Base-by-base conservation (phyloP, 1,140 invertebrate genomes). In the Mercenaria mercenaria region DNA sequence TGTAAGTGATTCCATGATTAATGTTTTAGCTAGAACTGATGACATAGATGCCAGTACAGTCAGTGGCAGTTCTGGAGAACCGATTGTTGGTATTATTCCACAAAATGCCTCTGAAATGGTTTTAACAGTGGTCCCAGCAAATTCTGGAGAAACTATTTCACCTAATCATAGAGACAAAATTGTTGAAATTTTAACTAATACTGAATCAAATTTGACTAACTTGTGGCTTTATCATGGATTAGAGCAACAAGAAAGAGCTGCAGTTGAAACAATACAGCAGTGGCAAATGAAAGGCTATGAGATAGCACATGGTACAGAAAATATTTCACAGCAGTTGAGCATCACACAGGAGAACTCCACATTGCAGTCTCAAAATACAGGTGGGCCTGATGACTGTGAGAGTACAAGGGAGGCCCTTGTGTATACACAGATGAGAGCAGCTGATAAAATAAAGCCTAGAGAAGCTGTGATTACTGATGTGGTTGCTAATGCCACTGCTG, bases 211-310 rank as follows among this genome's bases (percentile, higher is more conserved):
- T 47, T 15, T 67, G 23, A 23, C 26, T 10, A 86, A 56, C 15
- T 20, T 59, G n/a, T 86, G 83, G 83, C 37, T 47, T 6, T 47
- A 37, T 37, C 32, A 37, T 15, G 69, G 39, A 26, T n/a, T 88
- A 18, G 76, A 88, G 26, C 86, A 80, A 32, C 86, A 88, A 80
- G 86, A 88, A 67, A 80, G 76, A 37, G 86, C 50, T 1, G 86
- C 86, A 6, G 41, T 88, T 2, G 86, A 88, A 56, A 88, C 86
- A 6, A 88, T 88, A 1, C 86, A 88, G 11, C 86, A 88, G 59
- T 88, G 86, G 86, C 76, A 81, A 26, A 43, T 80, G 77, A 87
- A 87, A 87, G 84, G 84, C 2, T 77, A 13, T 61, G 84, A 87
- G 34, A 69, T 85, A 1, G 74, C 52, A 15, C 43, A 85, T 26